Base-by-base conservation (phyloP, 2,113 vertebrate species). In the Amia ocellicauda region DNA sequence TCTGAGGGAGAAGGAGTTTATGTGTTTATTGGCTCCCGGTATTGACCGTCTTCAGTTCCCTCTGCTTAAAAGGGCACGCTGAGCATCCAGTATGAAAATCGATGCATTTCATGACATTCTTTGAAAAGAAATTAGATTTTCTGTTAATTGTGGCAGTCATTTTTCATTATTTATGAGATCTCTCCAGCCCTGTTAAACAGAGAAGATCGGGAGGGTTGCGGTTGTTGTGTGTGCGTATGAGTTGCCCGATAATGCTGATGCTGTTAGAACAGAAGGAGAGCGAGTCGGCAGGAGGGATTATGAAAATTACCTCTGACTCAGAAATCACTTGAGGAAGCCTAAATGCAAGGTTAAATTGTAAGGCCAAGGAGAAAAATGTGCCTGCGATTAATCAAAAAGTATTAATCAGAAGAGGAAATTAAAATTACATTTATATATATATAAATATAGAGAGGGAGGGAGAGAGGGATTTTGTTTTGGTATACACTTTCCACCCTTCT, bases 51-150 rank as follows among this genome's bases (percentile, higher is more conserved):
- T 65, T 71, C 45, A 73, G 63, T 80, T 76, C 71, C 82, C 69
- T 58, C 65, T 76, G 63, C 74, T 76, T 77, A 72, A 85, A 77
- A 80, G 71, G 74, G 64, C 70, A 57, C 66, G 40, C 52, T 66
- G 74, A 67, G 65, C 68, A 70, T 28, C 68, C 69, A 69, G 71
- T 75, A 71, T 76, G 78, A 82, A 87, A 88, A 85, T 85, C 81
- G 4, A 73, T 83, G 74, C 60, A 67, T 73, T 67, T 74, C 58
- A 62, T 74, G 66, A 65, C 79, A 70, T 79, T 82, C 72, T 71
- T 73, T 75, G 73, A 80, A 80, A 86, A 86, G 77, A 79, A 4
- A 80, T 86, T 80, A 82, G 81, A 86, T 83, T 86, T 83, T 80
- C 76, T 74, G 82, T 80, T 80, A 77, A 84, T 83, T 75, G 75